Conservation (phyloP, 2,113 vertebrate species). For the Charina bottae region DNA sequence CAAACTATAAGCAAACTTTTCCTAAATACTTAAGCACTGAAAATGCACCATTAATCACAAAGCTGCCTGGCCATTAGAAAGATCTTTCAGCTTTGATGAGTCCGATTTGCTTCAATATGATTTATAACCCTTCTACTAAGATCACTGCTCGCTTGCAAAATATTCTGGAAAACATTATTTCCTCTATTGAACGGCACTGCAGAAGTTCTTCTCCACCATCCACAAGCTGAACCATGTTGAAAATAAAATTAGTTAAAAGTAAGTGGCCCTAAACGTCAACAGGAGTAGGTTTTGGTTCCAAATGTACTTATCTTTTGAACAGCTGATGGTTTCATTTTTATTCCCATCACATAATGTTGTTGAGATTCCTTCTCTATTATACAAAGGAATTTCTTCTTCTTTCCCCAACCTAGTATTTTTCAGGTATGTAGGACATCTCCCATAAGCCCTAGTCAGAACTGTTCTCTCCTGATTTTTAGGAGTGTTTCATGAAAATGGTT, state of each 20-base stretch:
- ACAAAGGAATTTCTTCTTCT: neutral
- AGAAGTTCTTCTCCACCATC: neutral
- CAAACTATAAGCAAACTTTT: neutral
- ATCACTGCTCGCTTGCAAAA: neutral
- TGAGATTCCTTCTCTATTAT: neutral
- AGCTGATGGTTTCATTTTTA: neutral
- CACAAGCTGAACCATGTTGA: neutral
- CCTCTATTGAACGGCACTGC: neutral
- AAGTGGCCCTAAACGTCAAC: neutral
- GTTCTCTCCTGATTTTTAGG: neutral
- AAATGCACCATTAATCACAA: neutral
- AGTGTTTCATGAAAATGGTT: neutral
- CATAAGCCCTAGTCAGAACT: neutral
- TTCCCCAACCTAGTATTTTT: neutral
- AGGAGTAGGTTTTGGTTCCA: neutral
- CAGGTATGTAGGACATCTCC: neutral
- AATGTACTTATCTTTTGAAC: neutral
- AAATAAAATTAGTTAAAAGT: neutral
- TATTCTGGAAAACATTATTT: neutral
- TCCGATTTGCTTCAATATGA: neutral
- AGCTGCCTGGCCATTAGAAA: neutral
- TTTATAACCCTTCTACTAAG: neutral
- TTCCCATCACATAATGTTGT: neutral
- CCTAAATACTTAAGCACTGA: neutral
- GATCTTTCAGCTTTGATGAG: neutral